A percentile compares a stretch with the other conserved stretches of the same genome.
phyloP scores from a whole-genome alignment of 2,113 vertebrate species.

The Engystomops pustulosus region DNA sequence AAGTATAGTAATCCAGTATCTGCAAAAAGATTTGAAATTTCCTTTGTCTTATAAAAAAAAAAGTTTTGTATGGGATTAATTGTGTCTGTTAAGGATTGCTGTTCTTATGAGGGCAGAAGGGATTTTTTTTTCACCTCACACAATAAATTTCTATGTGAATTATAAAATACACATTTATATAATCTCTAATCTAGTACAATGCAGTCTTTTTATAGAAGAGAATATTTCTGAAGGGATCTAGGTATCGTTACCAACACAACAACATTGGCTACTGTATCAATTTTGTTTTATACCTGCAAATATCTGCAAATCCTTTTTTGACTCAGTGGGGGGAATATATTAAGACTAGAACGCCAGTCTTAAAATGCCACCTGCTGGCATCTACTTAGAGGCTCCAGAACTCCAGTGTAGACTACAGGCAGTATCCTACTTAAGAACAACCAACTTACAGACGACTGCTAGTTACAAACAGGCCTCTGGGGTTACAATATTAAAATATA shows the following conservation, averaged over 20 bases:
- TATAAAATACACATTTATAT: slow-evolving; percentile 3
- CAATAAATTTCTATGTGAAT: background rate
- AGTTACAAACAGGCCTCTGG: too few species aligned
- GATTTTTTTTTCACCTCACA: slow-evolving; percentile 16
- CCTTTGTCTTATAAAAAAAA: background rate
- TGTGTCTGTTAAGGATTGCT: background rate
- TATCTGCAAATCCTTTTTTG: slow-evolving; percentile 5
- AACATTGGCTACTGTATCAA: background rate
- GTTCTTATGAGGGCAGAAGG: background rate
- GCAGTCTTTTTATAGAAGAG: background rate
- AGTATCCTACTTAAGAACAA: too few species aligned
- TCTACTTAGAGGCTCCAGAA: too few species aligned
- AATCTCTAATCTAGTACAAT: background rate
- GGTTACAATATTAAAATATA: too few species aligned
- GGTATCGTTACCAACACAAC: background rate
- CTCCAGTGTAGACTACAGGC: too few species aligned
- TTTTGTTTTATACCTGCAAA: background rate
- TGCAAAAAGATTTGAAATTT: background rate
- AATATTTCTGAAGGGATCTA: background rate
- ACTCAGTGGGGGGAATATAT: too few species aligned
- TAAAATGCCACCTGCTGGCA: too few species aligned
- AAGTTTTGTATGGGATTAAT: background rate
- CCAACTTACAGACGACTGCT: too few species aligned
- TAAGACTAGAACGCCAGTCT: too few species aligned
- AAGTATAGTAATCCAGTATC: background rate